These are phyloP conservation scores for Hydrolagus colliei DNA, from an alignment of 2,797 vertebrate species.

Conservation along the genomic window DNA sequence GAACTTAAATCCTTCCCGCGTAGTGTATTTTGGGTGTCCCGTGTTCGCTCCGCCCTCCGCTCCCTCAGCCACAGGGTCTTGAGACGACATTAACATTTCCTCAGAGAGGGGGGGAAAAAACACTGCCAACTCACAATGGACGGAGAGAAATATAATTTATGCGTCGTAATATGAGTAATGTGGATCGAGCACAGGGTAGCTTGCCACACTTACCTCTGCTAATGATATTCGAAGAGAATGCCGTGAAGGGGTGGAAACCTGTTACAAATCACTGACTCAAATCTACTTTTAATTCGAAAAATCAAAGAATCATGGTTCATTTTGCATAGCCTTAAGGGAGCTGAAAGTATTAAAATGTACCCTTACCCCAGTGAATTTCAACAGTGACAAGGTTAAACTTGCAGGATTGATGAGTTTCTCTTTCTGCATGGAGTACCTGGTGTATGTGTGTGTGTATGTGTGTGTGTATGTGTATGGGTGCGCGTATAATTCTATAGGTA, in stretches of 20 bases:
- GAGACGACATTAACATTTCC: background rate
- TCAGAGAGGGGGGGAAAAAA: background rate
- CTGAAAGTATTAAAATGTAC: slow-evolving; percentile 46
- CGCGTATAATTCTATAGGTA: slow-evolving; percentile 38
- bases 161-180: slow-evolving; percentile 9
- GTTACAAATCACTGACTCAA: slow-evolving; percentile 36
- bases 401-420: slow-evolving; percentile 52
- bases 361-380: slow-evolving; percentile 46
- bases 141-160: background rate
- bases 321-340: slow-evolving; percentile 52
- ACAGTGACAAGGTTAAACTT: slow-evolving; percentile 55
- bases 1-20: background rate
- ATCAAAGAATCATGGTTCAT: slow-evolving; percentile 43
- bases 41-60: background rate
- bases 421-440: slow-evolving; percentile 44
- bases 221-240: slow-evolving; percentile 36
- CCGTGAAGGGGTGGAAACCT: slow-evolving; percentile 51
- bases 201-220: slow-evolving; percentile 15
- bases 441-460: slow-evolving; percentile 23
- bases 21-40: background rate
- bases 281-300: slow-evolving; percentile 40
- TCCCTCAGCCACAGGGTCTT: background rate
- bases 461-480: slow-evolving; percentile 25
- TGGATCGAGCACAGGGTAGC: slow-evolving; percentile 22
- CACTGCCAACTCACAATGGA: background rate